Evolutionary conservation across 2,888 invertebrate species (phyloP), one percentile per base, ranked within the genome.

Genomic region (Pyrgus malvae): DNA sequence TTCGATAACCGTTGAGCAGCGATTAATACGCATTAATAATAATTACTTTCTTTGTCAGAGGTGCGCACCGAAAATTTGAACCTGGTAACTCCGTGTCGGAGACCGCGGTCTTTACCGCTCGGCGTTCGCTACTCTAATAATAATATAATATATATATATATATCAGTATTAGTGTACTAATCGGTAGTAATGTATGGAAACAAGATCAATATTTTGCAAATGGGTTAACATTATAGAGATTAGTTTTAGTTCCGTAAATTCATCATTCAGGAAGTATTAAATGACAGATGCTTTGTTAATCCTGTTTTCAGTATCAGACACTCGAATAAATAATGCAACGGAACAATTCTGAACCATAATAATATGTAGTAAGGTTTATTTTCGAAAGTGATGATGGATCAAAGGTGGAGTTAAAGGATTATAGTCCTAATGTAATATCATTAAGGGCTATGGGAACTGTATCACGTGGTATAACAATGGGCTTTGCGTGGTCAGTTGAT

Each of bases 271-370:
- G n/a, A 38, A 38, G 6, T 45, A 14, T 45, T 33, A 45, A 33
- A 45, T 19, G n/a, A 50, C 40, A 46, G 49, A 55, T 55, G 49
- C 54, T 27, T 48, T 48, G 37, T 48, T 16, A 16, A 11, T 27
- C 27, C 11, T 14, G 38, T 37, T 48, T 25, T 19, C 19, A 38
- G 19, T 38, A 38, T 38, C 19, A 19, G 19, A 7, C 19, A 38
- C 19, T 38, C 11, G 19, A 19, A 11, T 19, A 16, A 2, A 3
- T 29, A 29, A n/a, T n/a, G n/a, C n/a, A n/a, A n/a, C n/a, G n/a
- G n/a, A n/a, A n/a, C n/a, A n/a, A n/a, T n/a, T n/a, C n/a, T n/a
- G n/a, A n/a, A n/a, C n/a, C n/a, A n/a, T n/a, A n/a, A n/a, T n/a
- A n/a, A n/a, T n/a, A n/a, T n/a, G n/a, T n/a, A n/a, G n/a, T n/a